Base-by-base conservation (phyloP, 2,797 vertebrate genomes). In the Clamator glandarius region DNA sequence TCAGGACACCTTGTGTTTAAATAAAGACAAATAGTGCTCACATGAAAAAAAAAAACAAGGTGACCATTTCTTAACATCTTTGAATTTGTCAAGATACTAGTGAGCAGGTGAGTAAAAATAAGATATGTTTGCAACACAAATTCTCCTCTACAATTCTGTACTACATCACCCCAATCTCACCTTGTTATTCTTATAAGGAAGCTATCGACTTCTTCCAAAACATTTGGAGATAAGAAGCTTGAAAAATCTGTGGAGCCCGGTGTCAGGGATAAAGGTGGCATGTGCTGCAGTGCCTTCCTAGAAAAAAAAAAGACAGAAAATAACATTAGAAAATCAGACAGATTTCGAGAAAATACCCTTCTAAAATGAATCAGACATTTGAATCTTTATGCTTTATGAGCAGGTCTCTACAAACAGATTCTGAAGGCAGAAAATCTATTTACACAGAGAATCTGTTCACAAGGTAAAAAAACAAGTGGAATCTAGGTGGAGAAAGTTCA, bases 151-250 rank as follows among this genome's bases (percentile, higher is more conserved):
- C 16, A 59, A 25, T 50, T 12, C 68, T 41, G 35, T 35, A 25
- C 46, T 64, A 15, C n/a, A 33, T 23, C 35, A 57, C 11, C 50
- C 25, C 25, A 77, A 75, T 55, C 86, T 98, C 98, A 99, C 99
- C 99, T 99, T 94, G 99, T 99, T 97, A 99, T 99, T 95, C 99
- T 98, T 96, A 99, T 95, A 39, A 99, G 99, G 96, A 99, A 99
- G 92, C 98, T 98, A 90, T 99, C 99, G 51, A 99, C 99, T 96
- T 99, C 99, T 97, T 99, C 99, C 93, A 99, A 97, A 95, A 99
- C 98, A 76, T 98, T 99, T 46, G 98, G 96, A 33, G 99, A 99
- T 64, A 99, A 98, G 97, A 99, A 99, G 97, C 98, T 98, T 63
- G 99, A 99, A 95, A 99, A 98, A 90, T 99, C 99, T 1, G 99